Evolutionary conservation across 2,888 invertebrate genomes (phyloP).

Genomic region (Carabus problematicus): DNA sequence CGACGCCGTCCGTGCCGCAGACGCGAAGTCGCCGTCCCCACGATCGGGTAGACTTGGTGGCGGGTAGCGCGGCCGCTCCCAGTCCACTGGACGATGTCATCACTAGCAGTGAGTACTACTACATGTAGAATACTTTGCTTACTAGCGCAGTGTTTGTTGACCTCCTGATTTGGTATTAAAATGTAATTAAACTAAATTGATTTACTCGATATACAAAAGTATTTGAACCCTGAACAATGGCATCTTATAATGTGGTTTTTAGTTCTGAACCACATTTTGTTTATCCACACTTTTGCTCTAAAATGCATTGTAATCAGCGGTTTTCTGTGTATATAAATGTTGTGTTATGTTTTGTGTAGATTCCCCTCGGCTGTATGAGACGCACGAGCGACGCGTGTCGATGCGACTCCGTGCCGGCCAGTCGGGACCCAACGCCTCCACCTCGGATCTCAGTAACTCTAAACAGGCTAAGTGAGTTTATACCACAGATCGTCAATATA

Average conservation of each 20-base stretch:
- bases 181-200: no score
- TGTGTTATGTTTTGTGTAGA: constrained; percentile 51
- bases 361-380: constrained; percentile 57
- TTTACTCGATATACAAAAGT: no score
- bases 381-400: constrained; percentile 57
- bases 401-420: constrained; percentile 57
- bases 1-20: constrained; percentile 56
- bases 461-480: constrained; percentile 62
- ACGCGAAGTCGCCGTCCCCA: constrained; percentile 49
- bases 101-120: constrained; percentile 54
- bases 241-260: background rate
- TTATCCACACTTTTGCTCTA: background rate
- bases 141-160: no score
- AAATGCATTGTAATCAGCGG: background rate
- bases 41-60: constrained; percentile 58
- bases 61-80: constrained; percentile 57
- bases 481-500: constrained; percentile 34
- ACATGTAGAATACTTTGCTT: background rate
- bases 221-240: background rate
- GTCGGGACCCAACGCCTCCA: constrained; percentile 58
- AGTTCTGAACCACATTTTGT: background rate
- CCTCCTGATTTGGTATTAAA: no score
- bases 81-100: constrained; percentile 58
- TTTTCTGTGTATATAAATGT: background rate
- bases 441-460: constrained; percentile 60